These are phyloP conservation scores for Girardia tigrina DNA, from an alignment of 2,888 invertebrate species.

Conservation along the genomic window DNA sequence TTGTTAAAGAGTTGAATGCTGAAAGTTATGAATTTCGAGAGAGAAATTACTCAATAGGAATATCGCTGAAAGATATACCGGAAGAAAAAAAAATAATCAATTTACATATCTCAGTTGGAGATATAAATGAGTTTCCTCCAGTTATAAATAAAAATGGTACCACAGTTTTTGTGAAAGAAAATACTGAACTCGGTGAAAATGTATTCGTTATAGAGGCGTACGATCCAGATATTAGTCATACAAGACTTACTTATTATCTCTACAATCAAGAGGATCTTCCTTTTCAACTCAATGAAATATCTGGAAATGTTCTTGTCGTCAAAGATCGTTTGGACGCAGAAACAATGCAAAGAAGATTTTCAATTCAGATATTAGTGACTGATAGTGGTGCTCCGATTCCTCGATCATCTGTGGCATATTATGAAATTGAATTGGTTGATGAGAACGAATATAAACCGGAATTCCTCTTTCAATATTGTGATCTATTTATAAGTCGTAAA, in stretches of 20 bases:
- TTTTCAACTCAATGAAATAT: conserved; percentile 28
- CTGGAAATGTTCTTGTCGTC: not conserved
- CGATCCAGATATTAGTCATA: conserved; percentile 35
- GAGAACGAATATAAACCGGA: conserved; percentile 32
- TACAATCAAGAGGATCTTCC: conserved; percentile 27
- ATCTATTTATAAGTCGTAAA: not conserved
- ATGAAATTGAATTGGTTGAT: conserved; percentile 21
- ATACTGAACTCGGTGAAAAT: conserved; percentile 16
- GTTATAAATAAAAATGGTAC: conserved; percentile 31
- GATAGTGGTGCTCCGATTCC: conserved; percentile 35
- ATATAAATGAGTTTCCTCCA: conserved; percentile 34
- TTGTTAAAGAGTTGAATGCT: conserved; percentile 21
- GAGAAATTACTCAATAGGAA: not conserved
- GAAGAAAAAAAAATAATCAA: not conserved
- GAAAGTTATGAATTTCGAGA: not conserved
- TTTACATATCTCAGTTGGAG: conserved; percentile 13
- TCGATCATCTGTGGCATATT: not conserved
- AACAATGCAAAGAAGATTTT: conserved; percentile 31
- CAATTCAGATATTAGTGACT: conserved; percentile 10
- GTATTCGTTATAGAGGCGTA: conserved; percentile 30
- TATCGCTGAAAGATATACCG: not conserved
- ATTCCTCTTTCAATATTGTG: conserved; percentile 30
- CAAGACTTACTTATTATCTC: conserved; percentile 29
- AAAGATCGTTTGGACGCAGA: conserved; percentile 32
- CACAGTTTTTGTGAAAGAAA: conserved; percentile 10